Percentiles rank a stretch among this genome's conserved stretches.
Conservation (phyloP, 2,888 invertebrate species). For the Melanargia galathea region DNA sequence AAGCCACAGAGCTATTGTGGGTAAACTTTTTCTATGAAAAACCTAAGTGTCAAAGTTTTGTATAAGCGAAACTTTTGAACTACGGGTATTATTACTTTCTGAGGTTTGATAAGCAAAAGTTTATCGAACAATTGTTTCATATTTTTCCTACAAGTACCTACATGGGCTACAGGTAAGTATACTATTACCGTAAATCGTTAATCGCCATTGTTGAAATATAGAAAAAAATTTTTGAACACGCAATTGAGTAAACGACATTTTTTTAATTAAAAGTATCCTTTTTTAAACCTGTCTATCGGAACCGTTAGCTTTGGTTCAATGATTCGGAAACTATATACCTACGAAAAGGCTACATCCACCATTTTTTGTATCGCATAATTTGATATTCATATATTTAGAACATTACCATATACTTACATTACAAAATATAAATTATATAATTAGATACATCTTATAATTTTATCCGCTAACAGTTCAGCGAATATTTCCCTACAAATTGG, state of each 20-base stretch:
- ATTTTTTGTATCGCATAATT: not conserved
- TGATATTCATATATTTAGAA: not conserved
- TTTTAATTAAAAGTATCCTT: not conserved
- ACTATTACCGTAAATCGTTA: too few species aligned
- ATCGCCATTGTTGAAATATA: too few species aligned
- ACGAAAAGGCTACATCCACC: not conserved
- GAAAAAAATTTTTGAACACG: too few species aligned
- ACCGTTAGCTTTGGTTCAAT: not conserved
- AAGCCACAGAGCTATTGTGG: conserved; percentile 14
- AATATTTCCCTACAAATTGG: not conserved
- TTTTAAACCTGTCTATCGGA: not conserved
- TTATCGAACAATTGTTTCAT: not conserved
- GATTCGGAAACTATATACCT: not conserved
- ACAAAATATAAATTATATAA: too few species aligned
- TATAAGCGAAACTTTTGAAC: conserved; percentile 18
- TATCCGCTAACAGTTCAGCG: too few species aligned
- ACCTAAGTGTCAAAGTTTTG: conserved; percentile 1
- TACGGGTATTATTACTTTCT: conserved; percentile 1
- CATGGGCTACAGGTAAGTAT: not conserved
- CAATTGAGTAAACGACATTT: not conserved
- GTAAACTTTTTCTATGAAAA: conserved; percentile 22
- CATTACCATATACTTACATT: not conserved
- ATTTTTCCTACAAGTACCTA: not conserved
- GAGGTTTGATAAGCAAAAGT: not conserved
- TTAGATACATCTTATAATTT: too few species aligned